Evolutionary conservation across 2,113 vertebrate species (phyloP).

Genomic region (Cavia aperea): DNA sequence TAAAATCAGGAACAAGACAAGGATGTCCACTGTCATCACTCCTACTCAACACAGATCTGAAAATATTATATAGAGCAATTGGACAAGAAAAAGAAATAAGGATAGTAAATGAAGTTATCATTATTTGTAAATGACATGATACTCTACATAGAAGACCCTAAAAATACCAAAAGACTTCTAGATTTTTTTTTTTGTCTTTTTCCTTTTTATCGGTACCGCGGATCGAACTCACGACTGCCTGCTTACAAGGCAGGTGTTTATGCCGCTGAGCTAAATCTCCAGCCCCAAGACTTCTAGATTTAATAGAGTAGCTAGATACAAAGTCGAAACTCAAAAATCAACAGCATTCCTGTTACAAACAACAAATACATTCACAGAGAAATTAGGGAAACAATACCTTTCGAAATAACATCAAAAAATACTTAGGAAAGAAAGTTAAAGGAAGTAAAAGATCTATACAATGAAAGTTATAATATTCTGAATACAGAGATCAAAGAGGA

Average conservation of each 20-base stretch:
- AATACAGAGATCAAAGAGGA: not conserved
- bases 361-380: not conserved
- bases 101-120: not conserved
- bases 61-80: not conserved
- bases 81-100: not conserved
- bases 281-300: not conserved
- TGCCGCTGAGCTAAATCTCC: too few relatives aligned
- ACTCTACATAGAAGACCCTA: not conserved
- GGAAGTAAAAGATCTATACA: not conserved
- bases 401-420: not conserved
- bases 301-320: not conserved
- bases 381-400: not conserved
- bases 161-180: not conserved
- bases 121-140: not conserved
- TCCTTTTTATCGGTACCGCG: too few relatives aligned
- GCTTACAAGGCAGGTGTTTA: too few relatives aligned
- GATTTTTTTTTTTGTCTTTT: not conserved
- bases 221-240: too few relatives aligned
- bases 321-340: not conserved
- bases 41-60: not conserved
- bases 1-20: not conserved
- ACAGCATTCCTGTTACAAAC: not conserved
- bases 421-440: not conserved
- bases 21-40: not conserved
- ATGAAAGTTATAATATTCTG: not conserved